Percentiles rank a stretch among this genome's conserved stretches.
Conservation (phyloP, 1,140 invertebrate species). For the Lordiphosa collinella region DNA sequence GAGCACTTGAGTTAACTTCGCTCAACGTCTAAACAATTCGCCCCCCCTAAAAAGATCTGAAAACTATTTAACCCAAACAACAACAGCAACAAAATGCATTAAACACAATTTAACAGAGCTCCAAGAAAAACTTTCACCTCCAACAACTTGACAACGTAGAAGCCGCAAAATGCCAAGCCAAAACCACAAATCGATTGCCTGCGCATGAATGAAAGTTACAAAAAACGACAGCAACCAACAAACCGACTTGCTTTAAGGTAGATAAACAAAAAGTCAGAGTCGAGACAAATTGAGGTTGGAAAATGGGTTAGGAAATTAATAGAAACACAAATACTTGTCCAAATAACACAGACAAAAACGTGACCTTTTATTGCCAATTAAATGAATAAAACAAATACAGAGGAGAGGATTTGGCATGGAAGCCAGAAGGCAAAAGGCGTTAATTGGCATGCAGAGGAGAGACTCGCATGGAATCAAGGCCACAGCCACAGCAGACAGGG, state of each 20-base stretch:
- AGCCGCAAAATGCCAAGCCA: slow-evolving; percentile 45
- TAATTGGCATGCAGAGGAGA: slow-evolving; percentile 49
- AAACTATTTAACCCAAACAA: slow-evolving; percentile 25
- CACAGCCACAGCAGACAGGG: slow-evolving; percentile 37
- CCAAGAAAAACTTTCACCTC: slow-evolving; percentile 68
- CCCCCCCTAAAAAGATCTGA: too few species aligned
- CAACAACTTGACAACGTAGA: slow-evolving; percentile 44
- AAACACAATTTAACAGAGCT: slow-evolving; percentile 56
- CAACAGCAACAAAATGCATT: slow-evolving; percentile 52
- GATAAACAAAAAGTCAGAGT: slow-evolving; percentile 12
- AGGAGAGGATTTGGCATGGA: slow-evolving; percentile 20
- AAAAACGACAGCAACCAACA: slow-evolving; percentile 29
- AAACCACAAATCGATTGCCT: slow-evolving; percentile 35
- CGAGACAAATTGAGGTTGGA: slow-evolving; percentile 26
- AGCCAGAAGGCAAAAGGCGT: slow-evolving; percentile 36
- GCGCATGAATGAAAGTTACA: slow-evolving; percentile 63
- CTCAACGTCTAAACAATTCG: neutral
- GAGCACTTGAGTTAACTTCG: too few species aligned
- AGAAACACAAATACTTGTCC: slow-evolving; percentile 22
- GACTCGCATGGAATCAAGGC: slow-evolving; percentile 60
- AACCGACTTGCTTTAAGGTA: slow-evolving; percentile 30
- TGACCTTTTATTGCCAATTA: slow-evolving; percentile 50
- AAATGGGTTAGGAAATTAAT: slow-evolving; percentile 34
- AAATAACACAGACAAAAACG: slow-evolving; percentile 14
- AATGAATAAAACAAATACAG: slow-evolving; percentile 44